These are phyloP conservation scores for Microhierax caerulescens DNA, from an alignment of 2,797 vertebrate species.

Conservation along the genomic window DNA sequence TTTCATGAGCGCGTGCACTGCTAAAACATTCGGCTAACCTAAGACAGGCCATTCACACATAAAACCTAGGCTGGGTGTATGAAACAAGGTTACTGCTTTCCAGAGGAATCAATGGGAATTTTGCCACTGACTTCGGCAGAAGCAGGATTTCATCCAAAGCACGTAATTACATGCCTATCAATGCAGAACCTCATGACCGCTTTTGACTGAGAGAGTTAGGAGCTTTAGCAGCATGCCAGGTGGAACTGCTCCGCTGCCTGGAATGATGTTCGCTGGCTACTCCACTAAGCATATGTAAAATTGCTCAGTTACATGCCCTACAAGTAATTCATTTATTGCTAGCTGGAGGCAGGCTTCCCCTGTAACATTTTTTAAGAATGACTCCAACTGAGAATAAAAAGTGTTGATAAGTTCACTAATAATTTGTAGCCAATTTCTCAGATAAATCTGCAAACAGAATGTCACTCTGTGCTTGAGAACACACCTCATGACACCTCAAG, in stretches of 20 bases:
- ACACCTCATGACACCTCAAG: not conserved
- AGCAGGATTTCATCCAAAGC: not conserved
- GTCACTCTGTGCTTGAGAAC: not conserved
- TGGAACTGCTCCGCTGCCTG: not conserved
- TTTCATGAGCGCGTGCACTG: not conserved
- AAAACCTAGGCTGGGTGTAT: not conserved
- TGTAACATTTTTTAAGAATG: not conserved
- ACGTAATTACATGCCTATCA: not conserved
- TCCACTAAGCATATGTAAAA: not conserved
- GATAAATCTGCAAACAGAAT: not conserved
- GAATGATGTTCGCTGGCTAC: fast-evolving
- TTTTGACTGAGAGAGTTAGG: not conserved
- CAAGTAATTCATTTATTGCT: not conserved
- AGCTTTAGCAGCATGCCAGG: not conserved
- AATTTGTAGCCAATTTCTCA: not conserved
- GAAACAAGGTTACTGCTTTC: not conserved
- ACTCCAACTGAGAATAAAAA: not conserved
- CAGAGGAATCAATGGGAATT: not conserved
- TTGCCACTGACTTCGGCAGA: not conserved
- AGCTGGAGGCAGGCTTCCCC: not conserved
- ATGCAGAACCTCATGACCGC: fast-evolving
- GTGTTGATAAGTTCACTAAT: not conserved
- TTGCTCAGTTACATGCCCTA: fast-evolving
- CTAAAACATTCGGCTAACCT: not conserved
- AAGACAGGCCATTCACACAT: not conserved